Percentiles rank a stretch among this genome's conserved stretches.
These are phyloP conservation scores for Carpatolechia fugitivella DNA, from an alignment of 2,888 invertebrate genomes.

Conservation along the genomic window DNA sequence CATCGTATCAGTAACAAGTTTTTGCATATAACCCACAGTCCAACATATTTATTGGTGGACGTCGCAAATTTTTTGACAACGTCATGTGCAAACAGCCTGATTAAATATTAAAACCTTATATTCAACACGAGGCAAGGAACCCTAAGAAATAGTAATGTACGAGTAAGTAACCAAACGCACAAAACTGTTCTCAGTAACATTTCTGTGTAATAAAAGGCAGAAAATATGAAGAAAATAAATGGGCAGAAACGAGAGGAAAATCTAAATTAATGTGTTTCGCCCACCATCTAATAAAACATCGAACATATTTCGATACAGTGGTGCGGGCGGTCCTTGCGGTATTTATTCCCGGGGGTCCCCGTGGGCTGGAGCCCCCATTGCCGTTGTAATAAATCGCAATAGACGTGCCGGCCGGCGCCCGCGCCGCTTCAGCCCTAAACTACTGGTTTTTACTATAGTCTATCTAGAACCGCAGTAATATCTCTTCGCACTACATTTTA, in stretches of 20 bases:
- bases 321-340: conserved; percentile 50
- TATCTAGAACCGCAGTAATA: not conserved
- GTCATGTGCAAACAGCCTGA: too few relatives aligned
- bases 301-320: conserved; percentile 59
- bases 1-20: too few relatives aligned
- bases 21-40: too few relatives aligned
- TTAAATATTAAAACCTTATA: too few relatives aligned
- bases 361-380: conserved; percentile 55
- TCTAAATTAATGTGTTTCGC: conserved; percentile 45
- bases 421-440: conserved; percentile 21
- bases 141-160: not conserved
- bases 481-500: not conserved
- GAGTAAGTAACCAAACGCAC: not conserved
- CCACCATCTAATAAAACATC: conserved; percentile 58
- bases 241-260: conserved; percentile 20
- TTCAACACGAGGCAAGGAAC: too few relatives aligned
- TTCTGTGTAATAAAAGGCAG: conserved; percentile 12
- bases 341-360: conserved; percentile 59
- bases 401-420: conserved; percentile 44
- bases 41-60: too few relatives aligned
- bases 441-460: conserved; percentile 7
- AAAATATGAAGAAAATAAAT: conserved; percentile 21
- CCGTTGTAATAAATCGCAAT: conserved; percentile 62
- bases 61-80: too few relatives aligned
- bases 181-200: conserved; percentile 1